phyloP scores from a whole-genome alignment of 1,140 invertebrate species.

The Lerema accius region DNA sequence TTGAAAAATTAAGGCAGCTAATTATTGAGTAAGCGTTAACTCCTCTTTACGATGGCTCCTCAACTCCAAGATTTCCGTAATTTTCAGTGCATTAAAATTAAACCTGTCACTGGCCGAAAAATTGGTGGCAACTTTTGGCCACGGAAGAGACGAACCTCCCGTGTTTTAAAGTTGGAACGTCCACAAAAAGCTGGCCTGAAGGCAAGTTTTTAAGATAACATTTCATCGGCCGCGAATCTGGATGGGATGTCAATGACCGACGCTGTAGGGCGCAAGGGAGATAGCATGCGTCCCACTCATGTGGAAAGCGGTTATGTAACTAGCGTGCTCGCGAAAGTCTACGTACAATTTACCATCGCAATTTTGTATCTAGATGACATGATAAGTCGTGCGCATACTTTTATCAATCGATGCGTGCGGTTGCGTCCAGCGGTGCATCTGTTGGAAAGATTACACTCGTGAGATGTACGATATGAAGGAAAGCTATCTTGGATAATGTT shows the following conservation, averaged over 20 bases:
- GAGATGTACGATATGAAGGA: constrained; percentile 34
- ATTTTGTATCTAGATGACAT: constrained; percentile 45
- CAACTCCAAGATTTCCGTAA: too few species aligned
- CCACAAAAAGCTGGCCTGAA: constrained; percentile 28
- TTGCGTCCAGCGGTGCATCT: constrained; percentile 33
- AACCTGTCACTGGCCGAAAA: background rate
- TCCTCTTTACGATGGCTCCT: too few species aligned
- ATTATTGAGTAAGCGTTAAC: too few species aligned
- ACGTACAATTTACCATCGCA: constrained; percentile 42
- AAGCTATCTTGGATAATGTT: constrained; percentile 30
- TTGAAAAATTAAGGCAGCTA: too few species aligned
- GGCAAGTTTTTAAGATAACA: constrained; percentile 36
- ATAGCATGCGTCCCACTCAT: constrained; percentile 58
- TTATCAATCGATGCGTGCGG: constrained; percentile 35
- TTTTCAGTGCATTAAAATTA: background rate
- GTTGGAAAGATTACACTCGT: constrained; percentile 31
- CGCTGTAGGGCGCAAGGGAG: constrained; percentile 55
- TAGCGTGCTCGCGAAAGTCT: constrained; percentile 66
- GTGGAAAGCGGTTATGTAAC: constrained; percentile 78
- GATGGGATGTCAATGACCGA: constrained; percentile 62
- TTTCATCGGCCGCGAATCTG: constrained; percentile 39
- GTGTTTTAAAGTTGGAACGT: constrained; percentile 24
- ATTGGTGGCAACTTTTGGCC: background rate
- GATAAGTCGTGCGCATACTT: constrained; percentile 37
- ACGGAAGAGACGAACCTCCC: background rate